Conservation (phyloP, 2,113 vertebrate genomes). For the Stigmatopora argus region DNA sequence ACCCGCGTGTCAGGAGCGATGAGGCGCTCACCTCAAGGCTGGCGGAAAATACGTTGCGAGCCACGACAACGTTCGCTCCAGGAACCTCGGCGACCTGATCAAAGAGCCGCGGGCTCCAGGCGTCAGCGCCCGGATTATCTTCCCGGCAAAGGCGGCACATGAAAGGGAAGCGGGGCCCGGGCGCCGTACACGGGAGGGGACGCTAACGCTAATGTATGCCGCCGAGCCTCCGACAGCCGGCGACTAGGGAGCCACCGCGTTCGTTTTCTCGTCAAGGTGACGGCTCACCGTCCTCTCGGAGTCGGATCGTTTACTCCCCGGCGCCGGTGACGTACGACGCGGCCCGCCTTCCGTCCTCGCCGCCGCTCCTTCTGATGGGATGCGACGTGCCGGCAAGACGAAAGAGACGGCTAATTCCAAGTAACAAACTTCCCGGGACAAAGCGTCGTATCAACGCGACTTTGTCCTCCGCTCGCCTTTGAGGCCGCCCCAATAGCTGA, state of each 20-base stretch:
- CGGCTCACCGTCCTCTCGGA: conserved; percentile 76
- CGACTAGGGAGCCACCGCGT: conserved; percentile 78
- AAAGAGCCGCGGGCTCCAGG: conserved; percentile 38
- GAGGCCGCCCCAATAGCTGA: conserved; percentile 49
- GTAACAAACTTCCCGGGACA: conserved; percentile 93
- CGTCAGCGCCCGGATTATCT: conserved; percentile 38
- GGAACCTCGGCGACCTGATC: conserved; percentile 51
- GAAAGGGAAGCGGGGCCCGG: conserved; percentile 67
- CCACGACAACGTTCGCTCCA: conserved; percentile 28
- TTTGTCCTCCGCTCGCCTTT: conserved; percentile 30
- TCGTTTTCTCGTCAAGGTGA: conserved; percentile 87
- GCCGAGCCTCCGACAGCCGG: conserved; percentile 57
- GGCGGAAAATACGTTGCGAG: conserved; percentile 13
- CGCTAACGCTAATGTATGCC: conserved; percentile 87
- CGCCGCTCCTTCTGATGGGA: conserved; percentile 82
- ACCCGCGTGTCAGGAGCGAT: neutral
- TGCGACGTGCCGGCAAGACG: conserved; percentile 89
- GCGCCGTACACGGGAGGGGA: conserved; percentile 54
- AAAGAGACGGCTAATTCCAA: conserved; percentile 92
- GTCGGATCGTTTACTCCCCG: conserved; percentile 75
- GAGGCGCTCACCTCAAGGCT: conserved; percentile 4
- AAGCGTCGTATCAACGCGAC: conserved; percentile 58
- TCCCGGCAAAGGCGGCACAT: conserved; percentile 75
- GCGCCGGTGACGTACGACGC: conserved; percentile 79
- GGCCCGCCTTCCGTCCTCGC: conserved; percentile 72